Conservation (phyloP, 2,888 invertebrate species). For the Pyralis farinalis region DNA sequence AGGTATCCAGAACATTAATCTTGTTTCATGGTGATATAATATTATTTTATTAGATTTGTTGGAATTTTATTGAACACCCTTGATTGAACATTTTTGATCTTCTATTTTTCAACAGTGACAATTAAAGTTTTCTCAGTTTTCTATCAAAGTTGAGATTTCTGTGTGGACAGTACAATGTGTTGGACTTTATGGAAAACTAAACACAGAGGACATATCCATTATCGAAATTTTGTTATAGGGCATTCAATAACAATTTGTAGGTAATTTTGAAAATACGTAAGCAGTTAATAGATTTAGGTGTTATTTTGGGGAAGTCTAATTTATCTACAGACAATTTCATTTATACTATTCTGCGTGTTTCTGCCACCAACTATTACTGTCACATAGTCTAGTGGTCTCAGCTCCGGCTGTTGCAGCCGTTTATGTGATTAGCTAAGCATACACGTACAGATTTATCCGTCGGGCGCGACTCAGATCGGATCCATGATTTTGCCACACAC, state of each 20-base stretch:
- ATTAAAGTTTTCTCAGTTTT: constrained; percentile 25
- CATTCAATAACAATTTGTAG: too few species aligned
- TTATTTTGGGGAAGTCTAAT: too few species aligned
- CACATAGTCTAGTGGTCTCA: too few species aligned
- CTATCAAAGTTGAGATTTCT: constrained; percentile 24
- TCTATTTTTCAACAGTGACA: constrained; percentile 66
- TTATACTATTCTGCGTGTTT: too few species aligned
- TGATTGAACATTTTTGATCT: constrained; percentile 54
- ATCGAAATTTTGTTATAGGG: too few species aligned
- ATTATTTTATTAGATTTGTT: constrained; percentile 30
- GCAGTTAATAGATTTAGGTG: too few species aligned
- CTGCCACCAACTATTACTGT: too few species aligned
- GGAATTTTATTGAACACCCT: constrained; percentile 26
- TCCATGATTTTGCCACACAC: neutral
- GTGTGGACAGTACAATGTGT: constrained; percentile 23
- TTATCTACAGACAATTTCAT: too few species aligned
- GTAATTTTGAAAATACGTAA: too few species aligned
- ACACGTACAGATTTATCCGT: neutral
- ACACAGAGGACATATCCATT: too few species aligned
- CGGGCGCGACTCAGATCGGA: neutral
- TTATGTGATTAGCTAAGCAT: neutral
- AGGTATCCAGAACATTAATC: constrained; percentile 16
- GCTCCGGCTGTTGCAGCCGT: too few species aligned
- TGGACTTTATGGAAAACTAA: too few species aligned
- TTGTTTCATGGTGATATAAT: constrained; percentile 26